Base-by-base conservation (phyloP, 1,140 invertebrate genomes). In the Aleiodes sp. region DNA sequence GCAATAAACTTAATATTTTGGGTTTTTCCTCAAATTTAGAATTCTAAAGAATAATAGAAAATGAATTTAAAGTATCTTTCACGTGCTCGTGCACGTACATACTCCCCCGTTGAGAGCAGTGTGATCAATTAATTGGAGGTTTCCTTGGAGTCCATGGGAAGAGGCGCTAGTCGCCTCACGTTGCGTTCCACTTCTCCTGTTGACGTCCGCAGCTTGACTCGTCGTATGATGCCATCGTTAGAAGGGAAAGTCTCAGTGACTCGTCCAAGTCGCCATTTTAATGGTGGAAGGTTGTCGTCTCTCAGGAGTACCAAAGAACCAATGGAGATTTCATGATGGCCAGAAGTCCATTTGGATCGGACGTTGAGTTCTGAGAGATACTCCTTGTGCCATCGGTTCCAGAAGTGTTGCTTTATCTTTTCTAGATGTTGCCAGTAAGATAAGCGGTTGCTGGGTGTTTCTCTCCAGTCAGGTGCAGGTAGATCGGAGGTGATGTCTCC, bases 301-400 rank as follows among this genome's bases (percentile, higher is more conserved):
- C 4, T 41, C 1, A 64, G 1, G 1, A 64, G 21, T n/a, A 64
- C 62, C 1, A 64, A 2, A 9, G 1, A 2, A 4, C 21, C 37
- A 2, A 41, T 21, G 24, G 3, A 7, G 12, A 64, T 2, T 1
- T 21, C n/a, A 12, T 1, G 1, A 4, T 41, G 4, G 2, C 14
- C 8, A 12, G 35, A 10, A 2, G 14, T 1, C 82, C 80, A 82
- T 70, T 83, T 81, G 4, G 31, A 12, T 16, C 77, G 63, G 16
- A 74, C 52, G 46, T 81, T 77, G 4, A 80, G 59, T 21, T 72
- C 64, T 1, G 56, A 24, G 1, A 78, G 24, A 41, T 78, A 80
- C 16, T 80, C 76, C n/a, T 65, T 41, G 12, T 63, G 29, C 76
- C 75, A 80, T 65, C 73, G 19, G 9, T 66, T 59, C 78, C 78